Evolutionary conservation across 2,888 invertebrate species (phyloP), one percentile per base, ranked within the genome.

Genomic region (Machimus rusticus): DNA sequence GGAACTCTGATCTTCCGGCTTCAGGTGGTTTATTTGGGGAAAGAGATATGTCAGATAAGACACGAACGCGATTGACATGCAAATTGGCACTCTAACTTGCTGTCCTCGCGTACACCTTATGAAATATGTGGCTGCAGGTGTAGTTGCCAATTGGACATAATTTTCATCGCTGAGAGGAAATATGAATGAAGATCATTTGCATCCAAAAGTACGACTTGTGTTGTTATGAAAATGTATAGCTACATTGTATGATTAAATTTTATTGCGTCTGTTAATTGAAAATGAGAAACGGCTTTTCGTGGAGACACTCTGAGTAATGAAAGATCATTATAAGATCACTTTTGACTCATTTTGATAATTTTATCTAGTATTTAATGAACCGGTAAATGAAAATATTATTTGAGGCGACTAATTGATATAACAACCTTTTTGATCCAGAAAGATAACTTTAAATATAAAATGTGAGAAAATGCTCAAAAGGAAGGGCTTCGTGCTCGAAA

Each of bases 11-110:
- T 19, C 66, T 84, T 66, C 82, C 82, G 82, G 66, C 23, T 34
- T 46, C n/a, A 55, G 9, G 82, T 37, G 66, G 46, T 79, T 39
- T 84, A 66, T 84, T 84, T 23, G 66, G 34, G 23, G 37, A 84
- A 39, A 84, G 1, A 14, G 37, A 82, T 82, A 82, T 82, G 34
- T 23, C 23, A 57, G 82, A 84, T 84, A 84, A 39, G 23, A 66
- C 28, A 31, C 12, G 66, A 57, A 39, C 39, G 82, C 39, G 37
- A 37, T 84, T 84, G 82, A 66, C 57, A 84, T 84, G 82, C 57
- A 46, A 84, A 66, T 66, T 66, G 57, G 57, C 51, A 66, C 39
- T 34, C 2, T 43, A 23, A 16, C 28, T 12, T 28, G 66, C 28
- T 28, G 66, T 66, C 66, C 66, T 84, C 37, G 12, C 66, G 37